Conservation (phyloP, 2,113 vertebrate species). For the Nesospiza acunhae region DNA sequence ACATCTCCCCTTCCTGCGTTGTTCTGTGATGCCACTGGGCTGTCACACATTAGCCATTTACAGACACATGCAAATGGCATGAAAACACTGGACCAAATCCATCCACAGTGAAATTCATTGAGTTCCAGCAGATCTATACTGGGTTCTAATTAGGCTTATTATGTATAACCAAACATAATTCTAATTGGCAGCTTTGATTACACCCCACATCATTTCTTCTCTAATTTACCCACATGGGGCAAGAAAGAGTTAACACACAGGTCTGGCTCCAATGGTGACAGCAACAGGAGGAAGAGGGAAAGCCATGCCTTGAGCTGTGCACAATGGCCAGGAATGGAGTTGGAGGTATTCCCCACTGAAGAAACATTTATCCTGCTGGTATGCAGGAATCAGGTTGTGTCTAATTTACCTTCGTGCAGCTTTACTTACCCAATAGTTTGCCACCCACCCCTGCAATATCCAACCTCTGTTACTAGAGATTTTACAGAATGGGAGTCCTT, state of each 20-base stretch:
- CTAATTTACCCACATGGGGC: not conserved
- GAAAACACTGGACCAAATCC: not conserved
- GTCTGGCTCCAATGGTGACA: not conserved
- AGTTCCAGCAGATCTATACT: not conserved
- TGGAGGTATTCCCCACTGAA: not conserved
- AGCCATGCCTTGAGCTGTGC: not conserved
- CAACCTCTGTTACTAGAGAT: not conserved
- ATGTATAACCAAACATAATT: not conserved
- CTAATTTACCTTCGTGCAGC: not conserved
- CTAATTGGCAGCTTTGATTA: conserved; percentile 8
- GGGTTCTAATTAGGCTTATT: not conserved
- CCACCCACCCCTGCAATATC: not conserved
- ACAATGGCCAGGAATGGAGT: not conserved
- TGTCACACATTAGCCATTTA: not conserved
- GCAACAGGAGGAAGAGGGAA: not conserved
- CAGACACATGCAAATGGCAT: not conserved
- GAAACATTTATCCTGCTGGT: not conserved
- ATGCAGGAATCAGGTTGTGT: not conserved
- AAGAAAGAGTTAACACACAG: not conserved
- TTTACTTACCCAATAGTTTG: not conserved
- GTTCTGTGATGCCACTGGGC: not conserved
- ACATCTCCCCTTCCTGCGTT: not conserved
- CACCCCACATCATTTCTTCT: not conserved
- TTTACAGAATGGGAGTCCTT: not conserved
- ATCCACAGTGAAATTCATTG: not conserved